Evolutionary conservation across 2,113 vertebrate genomes (phyloP).

Genomic region (Clarias batrachus): DNA sequence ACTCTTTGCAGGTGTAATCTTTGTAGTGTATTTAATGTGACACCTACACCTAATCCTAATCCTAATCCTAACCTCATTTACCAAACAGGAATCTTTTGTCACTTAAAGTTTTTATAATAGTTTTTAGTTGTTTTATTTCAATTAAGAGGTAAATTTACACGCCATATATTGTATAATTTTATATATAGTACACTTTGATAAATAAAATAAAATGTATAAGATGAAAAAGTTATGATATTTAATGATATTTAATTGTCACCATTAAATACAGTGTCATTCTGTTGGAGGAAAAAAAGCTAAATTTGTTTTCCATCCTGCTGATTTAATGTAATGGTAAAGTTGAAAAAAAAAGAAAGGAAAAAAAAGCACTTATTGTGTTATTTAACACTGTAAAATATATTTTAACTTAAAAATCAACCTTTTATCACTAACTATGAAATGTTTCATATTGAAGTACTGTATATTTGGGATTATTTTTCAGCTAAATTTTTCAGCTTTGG

Average conservation of each 20-base stretch:
- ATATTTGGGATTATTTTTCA: background rate
- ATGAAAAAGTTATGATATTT: background rate
- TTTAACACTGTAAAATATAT: too few relatives aligned
- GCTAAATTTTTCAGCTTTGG: background rate
- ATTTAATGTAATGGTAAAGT: too few relatives aligned
- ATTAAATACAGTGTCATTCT: too few relatives aligned
- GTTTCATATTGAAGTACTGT: background rate
- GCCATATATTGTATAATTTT: background rate
- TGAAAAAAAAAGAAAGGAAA: too few relatives aligned
- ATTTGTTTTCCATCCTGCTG: too few relatives aligned
- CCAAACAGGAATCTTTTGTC: background rate
- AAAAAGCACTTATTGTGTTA: too few relatives aligned
- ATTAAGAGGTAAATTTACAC: too few relatives aligned
- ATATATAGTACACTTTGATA: too few relatives aligned
- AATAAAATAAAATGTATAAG: background rate
- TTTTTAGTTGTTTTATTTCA: background rate
- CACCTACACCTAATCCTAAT: background rate
- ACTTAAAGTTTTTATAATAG: background rate
- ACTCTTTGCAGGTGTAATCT: background rate
- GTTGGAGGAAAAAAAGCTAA: too few relatives aligned
- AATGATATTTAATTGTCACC: too few relatives aligned
- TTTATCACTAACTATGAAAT: background rate
- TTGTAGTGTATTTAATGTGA: background rate
- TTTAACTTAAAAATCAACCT: background rate
- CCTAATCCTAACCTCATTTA: background rate